Base-by-base conservation (phyloP, 64 coral and sea anemone genomes). In the Porites lutea region DNA sequence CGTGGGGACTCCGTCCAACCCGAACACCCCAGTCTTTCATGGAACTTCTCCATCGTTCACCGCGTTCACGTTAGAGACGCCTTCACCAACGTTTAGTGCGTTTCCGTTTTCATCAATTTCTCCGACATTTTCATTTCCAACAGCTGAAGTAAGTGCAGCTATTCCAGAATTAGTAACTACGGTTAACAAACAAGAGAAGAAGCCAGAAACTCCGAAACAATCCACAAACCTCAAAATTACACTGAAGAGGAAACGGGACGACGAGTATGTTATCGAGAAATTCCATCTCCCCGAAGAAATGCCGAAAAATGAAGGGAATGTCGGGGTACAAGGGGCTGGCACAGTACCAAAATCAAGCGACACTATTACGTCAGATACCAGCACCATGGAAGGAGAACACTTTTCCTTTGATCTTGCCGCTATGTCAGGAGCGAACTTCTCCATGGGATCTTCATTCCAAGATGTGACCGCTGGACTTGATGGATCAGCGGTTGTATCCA, bases 211-310 rank as follows among this genome's bases (percentile, higher is more conserved):
- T 0, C 88, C 95, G 60, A 93, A 93, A 62, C 64, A 48, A n/a
- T 48, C 81, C n/a, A 81, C 71, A 37, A 97, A 94, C 71, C 89
- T 97, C 7, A 97, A 92, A 82, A 54, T 97, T 5, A 89, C 87
- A 52, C 45, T 97, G 2, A 97, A 97, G 59, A 75, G 95, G 3
- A 97, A 97, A 79, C 65, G 95, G 50, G 95, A 80, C 47, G 93
- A 97, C 57, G 95, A 97, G 63, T 97, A 97, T 79, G 95, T 97
- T 15, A 90, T 97, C 44, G 79, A 96, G 65, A 91, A 94, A 64
- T 74, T 86, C 21, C 92, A 94, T 43, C 16, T 96, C 22, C 92
- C 92, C 5, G 92, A 91, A 11, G 81, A 78, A 54, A 74, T 88
- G 23, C 82, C 83, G 27, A 92, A 20, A 62, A 72, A 73, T n/a